Base-by-base conservation (phyloP, 2,797 vertebrate genomes). In the Pteronotus mesoamericanus region DNA sequence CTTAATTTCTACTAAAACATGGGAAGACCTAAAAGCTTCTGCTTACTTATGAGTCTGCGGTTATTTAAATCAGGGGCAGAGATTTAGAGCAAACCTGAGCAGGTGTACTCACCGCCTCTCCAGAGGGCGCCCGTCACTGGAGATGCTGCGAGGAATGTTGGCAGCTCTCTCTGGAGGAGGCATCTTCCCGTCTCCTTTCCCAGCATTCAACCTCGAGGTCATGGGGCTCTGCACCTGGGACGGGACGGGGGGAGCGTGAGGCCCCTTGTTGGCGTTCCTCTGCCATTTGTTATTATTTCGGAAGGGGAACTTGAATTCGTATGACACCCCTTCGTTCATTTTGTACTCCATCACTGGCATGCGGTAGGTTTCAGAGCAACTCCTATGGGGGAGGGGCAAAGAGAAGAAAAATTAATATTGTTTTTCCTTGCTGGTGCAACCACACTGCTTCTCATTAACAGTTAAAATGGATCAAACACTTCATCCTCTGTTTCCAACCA, bases 301-400 rank as follows among this genome's bases (percentile, higher is more conserved):
- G 98, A 99, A 99, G 51, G 99, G 99, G 97, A 99, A 99, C 98
- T 99, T 99, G 97, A 99, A 99, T 83, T 99, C 99, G 0, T 99
- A 99, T 0, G 99, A 98, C 98, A 99, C 99, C 68, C 99, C 99
- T 96, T 99, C 99, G 37, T 99, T 99, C 98, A 99, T 99, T 97
- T 99, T 99, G 98, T 99, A 99, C 96, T 99, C 99, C 98, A 99
- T 99, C 74, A 99, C 99, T 1, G 99, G 99, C 99, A 99, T 99
- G 97, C 99, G 99, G 98, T 99, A 99, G 94, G 99, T 99, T 98
- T 99, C 99, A 0, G 99, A 99, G 98, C 99, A 99, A 97, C 99
- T 99, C 98, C 99, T 99, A 68, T 51, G 92, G 96, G 57, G 12
- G 57, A 16, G 79, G 15, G 46, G 59, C 29, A 84, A 72, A 89